Evolutionary conservation across 2,113 vertebrate genomes (phyloP), one percentile per base, ranked within the genome.

Genomic region (Sorex fumeus): DNA sequence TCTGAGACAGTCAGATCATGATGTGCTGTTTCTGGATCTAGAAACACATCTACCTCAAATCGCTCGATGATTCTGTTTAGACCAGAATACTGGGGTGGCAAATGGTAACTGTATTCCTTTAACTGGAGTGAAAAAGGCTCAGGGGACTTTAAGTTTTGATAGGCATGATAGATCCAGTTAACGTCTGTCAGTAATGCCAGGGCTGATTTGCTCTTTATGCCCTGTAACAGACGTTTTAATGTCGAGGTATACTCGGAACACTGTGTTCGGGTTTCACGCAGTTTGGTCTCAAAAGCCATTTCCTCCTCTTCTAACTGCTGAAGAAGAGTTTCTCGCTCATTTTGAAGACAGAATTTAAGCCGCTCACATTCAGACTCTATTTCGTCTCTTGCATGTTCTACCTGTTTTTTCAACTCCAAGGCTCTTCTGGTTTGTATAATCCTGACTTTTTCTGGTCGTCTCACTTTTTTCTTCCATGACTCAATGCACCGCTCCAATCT

Each of bases 1-100:
- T 84, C 82, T 1, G 95, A 97, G 45, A 97, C 30, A 21, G 8
- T 9, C 45, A 96, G 90, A n/a, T 86, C 95, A n/a, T 72, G 36
- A 75, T 96, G 88, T n/a, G 95, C 96, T 28, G 95, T 96, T 53
- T 92, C 88, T 71, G 94, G 91, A 92, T 97, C 97, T 62, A 96
- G 94, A 66, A 90, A 47, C 19, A 97, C 36, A 32, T 91, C 88
- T 6, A 88, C 88, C 11, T 93, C 72, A 84, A 96, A 96, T 40
- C 0, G 23, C 28, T 50, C 60, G 34, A 91, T 86, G 70, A 96
- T 91, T 87, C 40, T 94, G 32, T 64, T 57, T 45, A 95, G 70
- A 47, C 75, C 90, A 77, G 89, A 93, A 84, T 83, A 92, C 21
- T 95, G 91, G 27, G n/a, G n/a, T n/a, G n/a, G n/a, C n/a, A n/a